A percentile compares a stretch with the other conserved stretches of the same genome.
These are phyloP conservation scores for Tympanuchus pallidicinctus DNA, from an alignment of 2,113 vertebrate species.

Conservation along the genomic window DNA sequence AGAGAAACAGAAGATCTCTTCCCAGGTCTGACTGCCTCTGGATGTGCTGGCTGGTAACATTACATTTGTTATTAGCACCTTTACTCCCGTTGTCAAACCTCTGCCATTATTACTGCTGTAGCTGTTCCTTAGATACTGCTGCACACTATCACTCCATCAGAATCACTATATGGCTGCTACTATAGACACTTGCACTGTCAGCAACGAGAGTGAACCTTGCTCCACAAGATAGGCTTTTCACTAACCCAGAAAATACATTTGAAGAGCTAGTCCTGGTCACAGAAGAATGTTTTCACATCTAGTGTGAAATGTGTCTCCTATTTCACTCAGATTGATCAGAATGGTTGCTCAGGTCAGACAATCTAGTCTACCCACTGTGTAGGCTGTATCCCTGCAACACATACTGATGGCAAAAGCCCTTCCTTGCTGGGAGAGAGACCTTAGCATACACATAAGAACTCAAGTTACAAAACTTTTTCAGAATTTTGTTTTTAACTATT, in stretches of 20 bases:
- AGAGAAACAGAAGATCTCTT: background rate
- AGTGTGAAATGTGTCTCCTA: accelerated
- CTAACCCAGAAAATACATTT: background rate
- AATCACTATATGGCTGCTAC: background rate
- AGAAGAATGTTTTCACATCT: accelerated
- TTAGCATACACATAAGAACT: background rate
- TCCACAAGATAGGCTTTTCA: background rate
- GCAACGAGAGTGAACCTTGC: background rate
- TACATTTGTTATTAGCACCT: background rate
- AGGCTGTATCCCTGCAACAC: background rate
- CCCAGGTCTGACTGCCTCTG: background rate
- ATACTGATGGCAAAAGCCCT: background rate
- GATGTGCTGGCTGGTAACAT: background rate
- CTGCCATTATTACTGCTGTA: background rate
- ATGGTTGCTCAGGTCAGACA: accelerated
- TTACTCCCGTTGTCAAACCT: background rate
- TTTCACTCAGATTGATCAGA: accelerated
- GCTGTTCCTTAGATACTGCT: too few relatives aligned
- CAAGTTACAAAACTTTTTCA: background rate
- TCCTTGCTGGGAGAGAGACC: background rate
- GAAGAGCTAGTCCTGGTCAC: background rate
- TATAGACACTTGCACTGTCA: background rate
- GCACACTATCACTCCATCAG: background rate
- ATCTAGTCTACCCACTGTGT: background rate
- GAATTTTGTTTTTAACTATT: accelerated